phyloP scores from a whole-genome alignment of 2,888 invertebrate species.

The Penaeus monodon region DNA sequence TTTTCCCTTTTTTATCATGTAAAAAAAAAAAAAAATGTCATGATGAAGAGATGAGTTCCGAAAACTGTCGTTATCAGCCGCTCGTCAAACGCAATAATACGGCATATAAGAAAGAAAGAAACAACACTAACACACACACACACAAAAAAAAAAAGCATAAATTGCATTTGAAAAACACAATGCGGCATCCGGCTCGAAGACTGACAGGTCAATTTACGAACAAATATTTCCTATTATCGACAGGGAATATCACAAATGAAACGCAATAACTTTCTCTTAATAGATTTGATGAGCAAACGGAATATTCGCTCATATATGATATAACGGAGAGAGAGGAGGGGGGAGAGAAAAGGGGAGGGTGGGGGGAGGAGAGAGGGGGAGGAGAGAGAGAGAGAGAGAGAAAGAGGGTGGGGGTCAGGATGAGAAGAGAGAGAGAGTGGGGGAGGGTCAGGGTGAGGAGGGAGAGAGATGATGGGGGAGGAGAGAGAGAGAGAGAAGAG shows the following conservation, averaged over 20 bases:
- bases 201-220: constrained; percentile 28
- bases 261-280: background rate
- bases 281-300: constrained; percentile 9
- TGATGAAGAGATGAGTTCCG: too few species aligned
- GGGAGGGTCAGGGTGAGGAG: background rate
- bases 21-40: too few species aligned
- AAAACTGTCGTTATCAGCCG: too few species aligned
- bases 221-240: constrained; percentile 25
- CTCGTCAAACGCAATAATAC: too few species aligned
- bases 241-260: constrained; percentile 23
- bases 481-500: background rate
- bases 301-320: background rate
- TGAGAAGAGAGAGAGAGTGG: background rate
- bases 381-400: background rate
- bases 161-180: constrained; percentile 12
- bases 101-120: too few species aligned
- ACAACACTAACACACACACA: too few species aligned
- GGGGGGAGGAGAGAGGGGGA: background rate
- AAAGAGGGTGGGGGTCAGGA: background rate
- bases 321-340: too few species aligned
- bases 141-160: background rate
- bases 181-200: background rate
- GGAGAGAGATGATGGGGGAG: background rate
- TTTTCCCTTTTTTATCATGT: too few species aligned
- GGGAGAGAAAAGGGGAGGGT: background rate